Evolutionary conservation across 2,888 invertebrate genomes (phyloP), one percentile per base, ranked within the genome.

Genomic region (Lasioglossum morio): DNA sequence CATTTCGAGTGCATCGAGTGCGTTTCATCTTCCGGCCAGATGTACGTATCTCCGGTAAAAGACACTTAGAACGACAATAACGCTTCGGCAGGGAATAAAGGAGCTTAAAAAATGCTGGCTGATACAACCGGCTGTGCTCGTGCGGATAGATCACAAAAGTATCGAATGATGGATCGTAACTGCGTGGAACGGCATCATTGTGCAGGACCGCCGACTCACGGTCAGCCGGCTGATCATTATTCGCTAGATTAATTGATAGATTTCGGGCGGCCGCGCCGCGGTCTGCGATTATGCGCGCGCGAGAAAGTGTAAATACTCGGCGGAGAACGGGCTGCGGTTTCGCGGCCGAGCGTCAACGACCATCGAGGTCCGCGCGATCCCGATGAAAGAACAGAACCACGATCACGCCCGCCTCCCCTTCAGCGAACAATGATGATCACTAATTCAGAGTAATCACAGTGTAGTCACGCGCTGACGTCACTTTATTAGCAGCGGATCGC

Each of bases 401-500:
- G 69, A 4, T 0, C 69, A n/a, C 37, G 69, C 23, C 37, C 37
- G 69, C 30, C 30, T 34, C 34, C 66, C 60, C 60, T 4, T 27
- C 70, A n/a, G 2, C 48, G 48, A 19, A 48, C 72, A 30, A 73
- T 34, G 48, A 34, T 34, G 72, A 73, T 73, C 72, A 8, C 34
- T 48, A 73, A 73, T 73, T 73, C 48, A 10, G n/a, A 72, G 69
- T 76, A 77, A 79, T 79, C 48, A 57, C 74, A 12, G 10, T 14
- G n/a, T 37, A 23, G 46, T 40, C n/a, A 34, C 16, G 53, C 76
- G 53, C 72, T 69, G 40, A 57, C 34, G 34, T 77, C 63, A 60
- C 46, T 85, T 84, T 75, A 53, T 78, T 75, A 75, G n/a, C 34
- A 69, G 75, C 48, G 34, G 37, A 74, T 79, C 77, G 76, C 30